Base-by-base conservation (phyloP, 2,888 invertebrate species). In the Enoplolaimus lenunculus region DNA sequence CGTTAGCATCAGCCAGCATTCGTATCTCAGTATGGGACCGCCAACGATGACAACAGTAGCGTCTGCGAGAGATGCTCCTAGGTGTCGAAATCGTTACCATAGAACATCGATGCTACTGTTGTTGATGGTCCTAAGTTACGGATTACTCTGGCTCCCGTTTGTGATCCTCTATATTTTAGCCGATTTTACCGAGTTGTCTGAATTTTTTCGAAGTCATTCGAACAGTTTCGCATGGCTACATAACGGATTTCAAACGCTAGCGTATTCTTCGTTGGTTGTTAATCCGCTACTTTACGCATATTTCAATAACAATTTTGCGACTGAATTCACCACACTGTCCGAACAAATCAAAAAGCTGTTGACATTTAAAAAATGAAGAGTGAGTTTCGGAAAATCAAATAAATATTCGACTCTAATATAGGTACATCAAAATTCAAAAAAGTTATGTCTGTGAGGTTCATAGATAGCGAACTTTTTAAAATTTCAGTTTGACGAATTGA, bases 251-350 rank as follows among this genome's bases (percentile, higher is more conserved):
- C 64, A 62, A 62, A 33, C 64, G 7, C 26, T 62, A 33, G 64
- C 64, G 13, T 62, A 62, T n/a, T 7, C 26, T 7, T 62, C 64
- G 7, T 16, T 62, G 28, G 28, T 29, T 26, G 26, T 62, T 29
- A 62, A 62, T n/a, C 64, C 64, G 64, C 31, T 62, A 16, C 64
- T 62, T 16, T 62, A 62, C 64, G 64, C 13, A 7, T 62, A 30
- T 62, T 33, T 62, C 30, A 62, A 62, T 33, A 62, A n/a, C 7
- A 13, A 30, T 7, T 62, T 62, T 62, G 31, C 28, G 64, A 7
- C 28, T 29, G 31, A 62, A 26, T 62, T 62, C 64, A 62, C 28
- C 30, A 7, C 28, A 62, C 26, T 62, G 64, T 26, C 31, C 26
- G 26, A n/a, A n/a, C n/a, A n/a, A n/a, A n/a, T n/a, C n/a, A n/a